phyloP scores from a whole-genome alignment of 2,888 invertebrate genomes.

The Apoderus coryli region DNA sequence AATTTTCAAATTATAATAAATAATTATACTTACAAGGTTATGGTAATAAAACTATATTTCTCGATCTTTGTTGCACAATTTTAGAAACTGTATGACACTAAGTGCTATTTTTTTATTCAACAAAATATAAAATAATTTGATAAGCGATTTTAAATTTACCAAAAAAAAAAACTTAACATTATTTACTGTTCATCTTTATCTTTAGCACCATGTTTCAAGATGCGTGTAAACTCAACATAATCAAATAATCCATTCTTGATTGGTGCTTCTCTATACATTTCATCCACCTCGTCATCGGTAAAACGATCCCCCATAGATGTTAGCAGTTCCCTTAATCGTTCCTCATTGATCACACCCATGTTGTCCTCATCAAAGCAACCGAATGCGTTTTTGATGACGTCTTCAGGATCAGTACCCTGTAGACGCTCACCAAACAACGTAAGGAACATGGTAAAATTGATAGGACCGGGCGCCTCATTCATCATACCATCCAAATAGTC shows the following conservation, averaged over 20 bases:
- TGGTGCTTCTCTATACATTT: conserved; percentile 97
- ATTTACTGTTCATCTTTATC: conserved; percentile 90
- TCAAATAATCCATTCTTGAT: conserved; percentile 90
- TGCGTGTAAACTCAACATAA: conserved; percentile 96
- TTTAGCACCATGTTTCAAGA: conserved; percentile 97
- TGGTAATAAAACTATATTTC: too few relatives aligned
- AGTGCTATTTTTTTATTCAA: too few relatives aligned
- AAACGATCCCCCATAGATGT: conserved; percentile 97
- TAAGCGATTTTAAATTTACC: too few relatives aligned
- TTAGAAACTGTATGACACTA: too few relatives aligned
- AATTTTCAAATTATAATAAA: too few relatives aligned
- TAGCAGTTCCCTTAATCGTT: conserved; percentile 83
- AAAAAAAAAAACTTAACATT: conserved; percentile 7
- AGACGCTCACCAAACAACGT: conserved; percentile 96
- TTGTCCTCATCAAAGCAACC: conserved; percentile 99
- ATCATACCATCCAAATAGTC: conserved; percentile 96
- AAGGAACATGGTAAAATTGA: conserved; percentile 99
- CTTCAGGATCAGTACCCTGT: conserved; percentile 97
- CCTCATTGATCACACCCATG: conserved; percentile 81
- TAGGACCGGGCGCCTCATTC: conserved; percentile 96
- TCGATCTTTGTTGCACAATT: too few relatives aligned
- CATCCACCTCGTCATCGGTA: conserved; percentile 96
- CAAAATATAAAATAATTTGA: too few relatives aligned
- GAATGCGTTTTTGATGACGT: conserved; percentile 98
- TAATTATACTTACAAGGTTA: too few relatives aligned